These are phyloP conservation scores for Ophraella communa DNA, from an alignment of 2,888 invertebrate species.

Conservation along the genomic window DNA sequence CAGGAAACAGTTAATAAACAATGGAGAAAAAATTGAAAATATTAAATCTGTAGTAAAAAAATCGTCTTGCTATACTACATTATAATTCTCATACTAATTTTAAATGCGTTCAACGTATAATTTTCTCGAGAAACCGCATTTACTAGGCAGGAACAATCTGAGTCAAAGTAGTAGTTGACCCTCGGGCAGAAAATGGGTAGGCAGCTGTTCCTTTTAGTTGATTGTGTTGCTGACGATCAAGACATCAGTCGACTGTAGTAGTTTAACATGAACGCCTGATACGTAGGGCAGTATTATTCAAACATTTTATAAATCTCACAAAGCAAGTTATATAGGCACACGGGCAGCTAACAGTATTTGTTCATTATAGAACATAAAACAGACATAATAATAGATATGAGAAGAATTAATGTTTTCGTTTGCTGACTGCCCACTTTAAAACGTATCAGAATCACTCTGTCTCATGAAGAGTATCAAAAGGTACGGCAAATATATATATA, in stretches of 20 bases:
- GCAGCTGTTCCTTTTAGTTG: constrained; percentile 34
- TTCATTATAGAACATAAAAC: too few species aligned
- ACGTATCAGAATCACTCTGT: too few species aligned
- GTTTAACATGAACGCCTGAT: background rate
- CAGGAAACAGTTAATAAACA: too few species aligned
- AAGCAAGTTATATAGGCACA: too few species aligned
- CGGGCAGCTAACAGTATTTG: background rate
- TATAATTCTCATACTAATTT: constrained; percentile 32
- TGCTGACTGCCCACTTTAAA: too few species aligned
- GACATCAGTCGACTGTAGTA: background rate
- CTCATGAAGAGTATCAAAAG: too few species aligned
- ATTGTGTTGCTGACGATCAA: constrained; percentile 15
- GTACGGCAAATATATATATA: too few species aligned
- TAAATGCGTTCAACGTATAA: constrained; percentile 28
- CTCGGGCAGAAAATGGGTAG: constrained; percentile 35
- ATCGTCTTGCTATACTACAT: constrained; percentile 15
- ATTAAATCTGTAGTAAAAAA: too few species aligned
- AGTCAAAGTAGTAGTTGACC: constrained; percentile 37
- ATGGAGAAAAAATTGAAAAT: too few species aligned
- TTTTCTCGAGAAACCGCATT: constrained; percentile 33
- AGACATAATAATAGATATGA: too few species aligned
- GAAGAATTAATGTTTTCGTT: too few species aligned
- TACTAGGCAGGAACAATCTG: constrained; percentile 35
- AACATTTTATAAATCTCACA: background rate
- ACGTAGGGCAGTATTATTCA: background rate